A percentile compares a stretch with the other conserved stretches of the same genome.
Conservation (phyloP, 2,888 invertebrate species). For the Leucoma salicis region DNA sequence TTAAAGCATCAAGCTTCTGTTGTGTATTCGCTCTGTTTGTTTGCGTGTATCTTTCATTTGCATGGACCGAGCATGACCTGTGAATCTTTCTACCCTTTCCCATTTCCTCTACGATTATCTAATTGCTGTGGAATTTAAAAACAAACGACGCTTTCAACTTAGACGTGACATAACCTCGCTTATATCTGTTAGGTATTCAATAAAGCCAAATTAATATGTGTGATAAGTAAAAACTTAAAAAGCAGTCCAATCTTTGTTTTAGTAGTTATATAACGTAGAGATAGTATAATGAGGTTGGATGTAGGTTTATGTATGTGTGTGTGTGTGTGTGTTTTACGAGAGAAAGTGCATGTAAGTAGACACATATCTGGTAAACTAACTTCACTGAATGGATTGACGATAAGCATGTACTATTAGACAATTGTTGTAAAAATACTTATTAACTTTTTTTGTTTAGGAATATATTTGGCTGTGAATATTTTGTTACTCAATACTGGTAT, state of each 20-base stretch:
- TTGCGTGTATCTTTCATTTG: slow-evolving; percentile 80
- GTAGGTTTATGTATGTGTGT: slow-evolving; percentile 67
- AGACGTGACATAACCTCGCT: slow-evolving; percentile 28
- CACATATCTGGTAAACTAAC: slow-evolving; percentile 36
- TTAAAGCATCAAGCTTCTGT: slow-evolving; percentile 75
- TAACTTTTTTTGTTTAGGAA: slow-evolving; percentile 15
- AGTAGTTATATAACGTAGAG: slow-evolving; percentile 54
- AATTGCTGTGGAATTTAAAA: slow-evolving; percentile 50
- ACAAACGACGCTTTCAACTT: slow-evolving; percentile 44
- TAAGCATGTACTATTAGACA: slow-evolving; percentile 42
- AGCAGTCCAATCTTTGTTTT: slow-evolving; percentile 43
- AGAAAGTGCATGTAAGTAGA: slow-evolving; percentile 66
- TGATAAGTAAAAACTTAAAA: slow-evolving; percentile 44
- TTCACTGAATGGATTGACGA: slow-evolving; percentile 40
- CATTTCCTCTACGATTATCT: slow-evolving; percentile 49
- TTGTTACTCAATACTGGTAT: slow-evolving; percentile 6
- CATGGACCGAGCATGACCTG: slow-evolving; percentile 77
- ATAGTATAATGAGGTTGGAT: slow-evolving; percentile 49
- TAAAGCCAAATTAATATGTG: slow-evolving; percentile 31
- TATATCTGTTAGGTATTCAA: slow-evolving; percentile 27
- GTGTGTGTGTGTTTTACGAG: slow-evolving; percentile 71
- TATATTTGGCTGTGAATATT: slow-evolving; percentile 12
- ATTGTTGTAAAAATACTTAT: slow-evolving; percentile 13
- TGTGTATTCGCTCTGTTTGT: slow-evolving; percentile 73
- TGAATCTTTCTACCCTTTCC: slow-evolving; percentile 62